Evolutionary conservation across 2,888 invertebrate genomes (phyloP), one percentile per base, ranked within the genome.

Genomic region (Anodontia alba): DNA sequence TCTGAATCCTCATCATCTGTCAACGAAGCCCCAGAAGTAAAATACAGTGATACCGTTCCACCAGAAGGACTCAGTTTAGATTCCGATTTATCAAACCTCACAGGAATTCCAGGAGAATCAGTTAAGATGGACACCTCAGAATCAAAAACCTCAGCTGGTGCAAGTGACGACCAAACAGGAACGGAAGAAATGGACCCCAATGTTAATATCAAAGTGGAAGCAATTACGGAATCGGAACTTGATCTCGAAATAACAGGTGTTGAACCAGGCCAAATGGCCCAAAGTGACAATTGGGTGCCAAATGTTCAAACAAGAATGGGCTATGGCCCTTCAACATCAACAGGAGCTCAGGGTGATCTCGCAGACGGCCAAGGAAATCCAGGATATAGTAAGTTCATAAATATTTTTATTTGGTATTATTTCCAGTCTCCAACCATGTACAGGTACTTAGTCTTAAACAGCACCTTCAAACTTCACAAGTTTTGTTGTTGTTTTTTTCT

Each of bases 1-100:
- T 76, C 73, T 8, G 76, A 78, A 36, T 73, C 78, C 3, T 76
- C 78, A 5, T 57, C 57, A 38, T 78, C 82, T 5, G 69, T 69
- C 3, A 76, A 76, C 54, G 82, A 82, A 73, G 5, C 66, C 7
- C 26, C 42, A 8, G 74, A 74, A 31, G 20, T 73, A 38, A 78
- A 73, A 43, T 69, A 42, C 57, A 73, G 78, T 78, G 78, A 78
- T 51, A 68, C 78, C 49, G 31, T 36, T 12, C 31, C 73, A n/a
- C 23, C 81, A 33, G 78, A 57, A 73, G 78, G 78, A 23, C 78
- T 82, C 57, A 57, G 73, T 57, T 62, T 81, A 42, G 78, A 78
- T 69, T 69, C 69, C 17, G 69, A 69, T 29, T 26, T 46, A 20
- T 69, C 69, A 1, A 69, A 69, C 69, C 69, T 46, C 26, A 38